These are phyloP conservation scores for Tenthredo amoena DNA, from an alignment of 2,888 invertebrate genomes.

Conservation along the genomic window DNA sequence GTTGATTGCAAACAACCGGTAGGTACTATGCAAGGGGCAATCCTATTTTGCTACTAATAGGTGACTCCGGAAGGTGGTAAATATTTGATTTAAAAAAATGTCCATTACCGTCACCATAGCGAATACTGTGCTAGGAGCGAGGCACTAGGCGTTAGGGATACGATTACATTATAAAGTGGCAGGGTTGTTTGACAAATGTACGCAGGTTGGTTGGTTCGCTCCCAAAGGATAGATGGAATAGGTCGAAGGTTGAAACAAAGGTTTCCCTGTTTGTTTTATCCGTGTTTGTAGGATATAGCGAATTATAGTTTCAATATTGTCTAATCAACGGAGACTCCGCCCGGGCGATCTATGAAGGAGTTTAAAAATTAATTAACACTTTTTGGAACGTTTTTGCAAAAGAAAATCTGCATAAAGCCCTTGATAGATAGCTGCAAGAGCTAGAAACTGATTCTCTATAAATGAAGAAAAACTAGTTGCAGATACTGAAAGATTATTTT, in stretches of 20 bases:
- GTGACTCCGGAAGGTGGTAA: conserved; percentile 36
- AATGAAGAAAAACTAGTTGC: too few relatives aligned
- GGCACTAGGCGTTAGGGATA: conserved; percentile 6
- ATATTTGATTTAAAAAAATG: conserved; percentile 50
- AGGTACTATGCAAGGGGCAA: conserved; percentile 23
- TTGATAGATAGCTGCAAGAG: too few relatives aligned
- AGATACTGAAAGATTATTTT: too few relatives aligned
- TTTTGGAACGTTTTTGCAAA: not conserved
- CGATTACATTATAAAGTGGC: conserved; percentile 59
- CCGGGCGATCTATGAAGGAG: not conserved
- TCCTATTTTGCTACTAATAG: conserved; percentile 48
- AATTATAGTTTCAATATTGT: not conserved
- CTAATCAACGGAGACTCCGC: not conserved
- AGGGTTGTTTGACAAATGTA: conserved; percentile 55
- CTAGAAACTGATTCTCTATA: not conserved
- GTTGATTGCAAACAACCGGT: conserved; percentile 44
- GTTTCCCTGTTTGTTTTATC: not conserved
- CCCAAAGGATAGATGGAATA: not conserved
- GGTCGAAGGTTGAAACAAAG: conserved; percentile 35
- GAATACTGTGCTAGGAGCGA: not conserved
- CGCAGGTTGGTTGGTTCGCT: not conserved
- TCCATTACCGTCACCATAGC: conserved; percentile 44
- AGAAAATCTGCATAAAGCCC: not conserved
- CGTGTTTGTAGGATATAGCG: not conserved
- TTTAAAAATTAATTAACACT: not conserved